Evolutionary conservation across 2,113 vertebrate species (phyloP), one percentile per base, ranked within the genome.

Genomic region (Anarhynchus alexandrinus): DNA sequence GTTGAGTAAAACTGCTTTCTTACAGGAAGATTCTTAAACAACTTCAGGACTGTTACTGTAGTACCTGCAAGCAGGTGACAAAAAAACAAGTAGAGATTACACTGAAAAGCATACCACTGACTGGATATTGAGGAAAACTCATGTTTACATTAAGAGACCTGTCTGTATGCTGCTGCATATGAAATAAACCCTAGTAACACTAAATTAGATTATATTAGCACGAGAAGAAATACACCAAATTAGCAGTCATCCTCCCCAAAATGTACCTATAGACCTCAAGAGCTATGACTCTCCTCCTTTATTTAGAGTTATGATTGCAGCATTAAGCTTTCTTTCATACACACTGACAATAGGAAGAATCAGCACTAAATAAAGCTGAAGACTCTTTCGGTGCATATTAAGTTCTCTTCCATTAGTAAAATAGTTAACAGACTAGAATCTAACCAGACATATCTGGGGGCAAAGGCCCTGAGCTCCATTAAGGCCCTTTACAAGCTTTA

Each of bases 11-110:
- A 99, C 72, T 99, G 99, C 32, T 99, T 98, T 95, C 99, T 98
- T 93, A 99, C 99, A 25, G 99, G 99, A 42, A 99, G 98, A 95
- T 99, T 99, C 98, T 98, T 99, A 95, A 99, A 99, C 73, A 99
- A 97, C 95, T 97, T 99, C 65, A 98, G 93, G 22, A 96, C 99
- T n/a, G 98, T 98, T 83, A 99, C 99, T 16, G 99, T 99, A 58
- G 99, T 99, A 74, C 99, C 99, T 99, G 92, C 80, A 91, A 86
- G 36, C 32, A 96, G 47, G 59, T 57, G 86, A 90, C 36, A 92
- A 36, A 96, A 96, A 84, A 57, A 20, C 6, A 77, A 94, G 47
- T 2, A 83, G 23, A 76, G 55, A 49, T 94, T 34, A 91, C 32
- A 81, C 17, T 65, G 58, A 91, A 90, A 90, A 80, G 25, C 52